Conservation (phyloP, 1,140 invertebrate species). For the Brachystomella parvula region DNA sequence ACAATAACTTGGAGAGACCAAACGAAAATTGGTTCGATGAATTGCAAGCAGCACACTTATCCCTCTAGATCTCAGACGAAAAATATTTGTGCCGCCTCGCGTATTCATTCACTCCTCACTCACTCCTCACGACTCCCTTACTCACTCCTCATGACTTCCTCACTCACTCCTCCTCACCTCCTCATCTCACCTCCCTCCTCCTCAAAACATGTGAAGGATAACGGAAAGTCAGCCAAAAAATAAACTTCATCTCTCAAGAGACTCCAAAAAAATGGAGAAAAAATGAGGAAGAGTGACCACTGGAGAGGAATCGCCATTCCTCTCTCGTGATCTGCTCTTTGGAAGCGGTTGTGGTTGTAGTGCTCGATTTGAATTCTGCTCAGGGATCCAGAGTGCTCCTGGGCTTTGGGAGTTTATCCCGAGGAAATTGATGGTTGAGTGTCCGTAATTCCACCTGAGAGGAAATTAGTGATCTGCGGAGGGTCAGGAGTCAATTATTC, state of each 20-base stretch:
- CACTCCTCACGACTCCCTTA: no score
- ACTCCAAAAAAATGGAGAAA: background rate
- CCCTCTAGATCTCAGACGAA: no score
- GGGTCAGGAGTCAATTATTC: slow-evolving; percentile 2
- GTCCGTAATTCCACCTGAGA: background rate
- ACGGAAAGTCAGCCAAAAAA: background rate
- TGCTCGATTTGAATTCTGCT: slow-evolving; percentile 2
- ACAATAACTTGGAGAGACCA: no score
- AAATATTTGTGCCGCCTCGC: no score
- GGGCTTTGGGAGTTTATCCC: background rate
- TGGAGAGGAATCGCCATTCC: background rate
- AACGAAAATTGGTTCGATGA: no score
- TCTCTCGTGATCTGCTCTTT: background rate
- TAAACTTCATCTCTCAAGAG: background rate
- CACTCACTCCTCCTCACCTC: no score
- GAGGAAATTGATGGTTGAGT: background rate
- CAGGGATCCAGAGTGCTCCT: background rate
- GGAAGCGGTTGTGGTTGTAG: background rate
- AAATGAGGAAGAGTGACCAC: slow-evolving; percentile 37
- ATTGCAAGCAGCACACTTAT: no score
- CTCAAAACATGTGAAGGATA: no score
- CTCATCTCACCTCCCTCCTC: no score
- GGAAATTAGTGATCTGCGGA: slow-evolving; percentile 3
- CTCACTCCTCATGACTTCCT: no score
- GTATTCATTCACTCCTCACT: no score